These are phyloP conservation scores for Drosophila pruinosa DNA, from an alignment of 1,140 invertebrate species.

Conservation along the genomic window DNA sequence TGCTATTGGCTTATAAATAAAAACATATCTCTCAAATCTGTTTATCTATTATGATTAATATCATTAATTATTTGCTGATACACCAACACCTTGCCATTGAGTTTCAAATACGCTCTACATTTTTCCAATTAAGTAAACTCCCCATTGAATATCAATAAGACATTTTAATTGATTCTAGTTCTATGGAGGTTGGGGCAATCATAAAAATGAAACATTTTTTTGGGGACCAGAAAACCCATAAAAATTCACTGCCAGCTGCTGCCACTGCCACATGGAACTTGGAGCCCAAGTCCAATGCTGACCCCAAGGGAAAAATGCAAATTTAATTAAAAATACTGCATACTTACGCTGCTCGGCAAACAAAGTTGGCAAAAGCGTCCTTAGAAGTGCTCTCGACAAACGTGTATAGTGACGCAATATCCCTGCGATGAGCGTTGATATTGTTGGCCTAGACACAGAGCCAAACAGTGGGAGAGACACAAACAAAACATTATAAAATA, in stretches of 20 bases:
- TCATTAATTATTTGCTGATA: neutral
- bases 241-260: constrained; percentile 1
- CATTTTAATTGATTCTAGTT: constrained; percentile 8
- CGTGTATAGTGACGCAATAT: constrained; percentile 40
- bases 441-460: constrained; percentile 1
- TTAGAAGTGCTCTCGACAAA: constrained; percentile 15
- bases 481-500: constrained; percentile 11
- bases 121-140: constrained; percentile 9
- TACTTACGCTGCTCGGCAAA: constrained; percentile 31
- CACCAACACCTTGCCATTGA: neutral
- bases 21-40: neutral
- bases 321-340: constrained; percentile 30
- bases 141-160: constrained; percentile 10
- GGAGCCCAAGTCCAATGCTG: neutral
- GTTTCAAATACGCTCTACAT: neutral
- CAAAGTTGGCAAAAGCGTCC: constrained; percentile 12
- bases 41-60: neutral
- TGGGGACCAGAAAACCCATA: neutral
- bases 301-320: constrained; percentile 9
- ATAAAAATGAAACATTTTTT: constrained; percentile 1
- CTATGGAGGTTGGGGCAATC: neutral
- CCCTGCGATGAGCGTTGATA: constrained; percentile 10
- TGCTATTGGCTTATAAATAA: no score
- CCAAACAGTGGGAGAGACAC: neutral
- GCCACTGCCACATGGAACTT: neutral